Percentiles rank a stretch among this genome's conserved stretches.
Conservation (phyloP, 2,888 invertebrate genomes). For the Syritta pipiens region DNA sequence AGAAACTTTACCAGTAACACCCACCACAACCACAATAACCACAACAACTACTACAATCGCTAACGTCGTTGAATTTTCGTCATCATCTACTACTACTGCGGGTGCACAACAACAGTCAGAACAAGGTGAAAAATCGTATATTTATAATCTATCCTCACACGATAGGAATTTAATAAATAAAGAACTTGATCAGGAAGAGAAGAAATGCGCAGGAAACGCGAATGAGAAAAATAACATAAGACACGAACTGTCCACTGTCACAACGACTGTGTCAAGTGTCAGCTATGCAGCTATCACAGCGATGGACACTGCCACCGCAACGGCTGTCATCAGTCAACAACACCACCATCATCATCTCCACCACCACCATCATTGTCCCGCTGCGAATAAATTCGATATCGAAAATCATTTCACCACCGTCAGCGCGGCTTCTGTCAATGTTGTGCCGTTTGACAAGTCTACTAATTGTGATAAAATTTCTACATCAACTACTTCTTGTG, state of each 20-base stretch:
- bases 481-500: conserved; percentile 42
- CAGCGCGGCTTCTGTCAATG: neutral
- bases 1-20: conserved; percentile 39
- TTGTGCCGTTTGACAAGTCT: neutral
- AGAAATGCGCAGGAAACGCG: conserved; percentile 26
- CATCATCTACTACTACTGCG: conserved; percentile 23
- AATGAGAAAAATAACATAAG: neutral
- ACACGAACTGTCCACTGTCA: conserved; percentile 11
- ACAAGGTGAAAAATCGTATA: conserved; percentile 14
- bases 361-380: conserved; percentile 14
- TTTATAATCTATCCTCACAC: no score
- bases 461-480: conserved; percentile 49
- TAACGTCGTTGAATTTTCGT: conserved; percentile 2
- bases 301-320: conserved; percentile 51
- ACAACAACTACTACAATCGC: neutral
- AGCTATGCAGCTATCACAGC: conserved; percentile 57
- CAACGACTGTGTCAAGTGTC: conserved; percentile 17
- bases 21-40: no score
- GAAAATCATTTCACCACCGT: conserved; percentile 4
- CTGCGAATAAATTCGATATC: conserved; percentile 3
- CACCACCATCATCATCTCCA: conserved; percentile 39
- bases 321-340: conserved; percentile 56
- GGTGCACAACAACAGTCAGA: conserved; percentile 37
- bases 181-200: conserved; percentile 61
- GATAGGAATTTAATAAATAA: conserved; percentile 73